Conservation (phyloP, 92 coral and sea anemone species). For the Isaurus tuberculatus region DNA sequence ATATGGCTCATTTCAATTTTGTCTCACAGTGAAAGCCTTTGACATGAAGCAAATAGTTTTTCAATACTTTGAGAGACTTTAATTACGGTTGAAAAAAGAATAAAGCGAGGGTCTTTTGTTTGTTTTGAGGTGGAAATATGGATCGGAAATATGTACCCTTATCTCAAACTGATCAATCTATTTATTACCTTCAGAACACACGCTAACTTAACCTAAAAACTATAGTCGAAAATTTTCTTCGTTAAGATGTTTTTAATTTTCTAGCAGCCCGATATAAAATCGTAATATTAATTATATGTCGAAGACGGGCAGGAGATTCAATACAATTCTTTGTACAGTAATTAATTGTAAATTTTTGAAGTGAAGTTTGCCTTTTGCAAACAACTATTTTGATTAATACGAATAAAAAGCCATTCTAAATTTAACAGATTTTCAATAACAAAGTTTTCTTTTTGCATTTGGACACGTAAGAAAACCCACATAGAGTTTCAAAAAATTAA, state of each 20-base stretch:
- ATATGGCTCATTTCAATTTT: slow-evolving; percentile 17
- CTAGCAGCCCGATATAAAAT: background rate
- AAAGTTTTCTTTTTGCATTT: too few relatives aligned
- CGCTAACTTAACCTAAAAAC: background rate
- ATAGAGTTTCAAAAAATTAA: background rate
- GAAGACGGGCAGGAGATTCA: too few relatives aligned
- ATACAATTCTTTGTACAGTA: too few relatives aligned
- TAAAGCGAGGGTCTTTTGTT: background rate
- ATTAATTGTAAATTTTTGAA: too few relatives aligned
- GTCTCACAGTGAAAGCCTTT: background rate
- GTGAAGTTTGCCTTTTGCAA: too few relatives aligned
- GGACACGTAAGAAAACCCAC: background rate
- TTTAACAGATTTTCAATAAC: too few relatives aligned
- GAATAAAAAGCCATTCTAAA: too few relatives aligned
- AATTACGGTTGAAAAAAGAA: background rate
- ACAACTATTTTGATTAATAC: too few relatives aligned
- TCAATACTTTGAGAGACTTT: background rate
- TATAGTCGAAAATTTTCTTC: background rate
- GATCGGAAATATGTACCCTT: too few relatives aligned
- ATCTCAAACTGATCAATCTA: background rate
- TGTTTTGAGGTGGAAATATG: background rate
- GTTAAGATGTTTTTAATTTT: background rate
- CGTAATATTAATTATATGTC: too few relatives aligned
- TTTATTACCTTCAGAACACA: slow-evolving; percentile 20
- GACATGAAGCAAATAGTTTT: background rate